Evolutionary conservation across 1,140 invertebrate species (phyloP).

Genomic region (Drosophila ironensis): DNA sequence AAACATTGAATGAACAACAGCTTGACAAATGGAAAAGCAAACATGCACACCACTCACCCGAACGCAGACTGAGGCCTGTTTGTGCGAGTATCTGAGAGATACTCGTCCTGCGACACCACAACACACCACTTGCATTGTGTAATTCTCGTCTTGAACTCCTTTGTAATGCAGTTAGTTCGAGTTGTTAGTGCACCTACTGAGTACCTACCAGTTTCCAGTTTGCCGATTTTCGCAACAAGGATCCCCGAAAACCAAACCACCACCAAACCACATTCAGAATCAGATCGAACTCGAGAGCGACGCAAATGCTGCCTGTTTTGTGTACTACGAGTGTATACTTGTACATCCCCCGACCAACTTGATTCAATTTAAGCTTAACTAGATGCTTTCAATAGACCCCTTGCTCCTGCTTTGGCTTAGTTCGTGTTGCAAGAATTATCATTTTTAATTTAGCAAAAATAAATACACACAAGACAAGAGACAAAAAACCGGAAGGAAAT

Average conservation of each 20-base stretch:
- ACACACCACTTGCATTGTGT: conserved; percentile 22
- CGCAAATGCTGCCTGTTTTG: neutral
- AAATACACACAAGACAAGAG: neutral
- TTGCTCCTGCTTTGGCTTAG: neutral
- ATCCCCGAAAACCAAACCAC: no score
- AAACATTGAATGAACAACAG: conserved; percentile 51
- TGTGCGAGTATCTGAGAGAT: conserved; percentile 1
- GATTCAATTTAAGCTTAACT: neutral
- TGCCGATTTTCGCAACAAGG: neutral
- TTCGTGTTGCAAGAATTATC: neutral
- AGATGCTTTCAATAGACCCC: neutral
- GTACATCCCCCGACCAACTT: neutral
- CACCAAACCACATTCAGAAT: no score
- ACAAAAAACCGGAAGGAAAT: neutral
- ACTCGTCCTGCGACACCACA: neutral
- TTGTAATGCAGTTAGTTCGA: conserved; percentile 44
- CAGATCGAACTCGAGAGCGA: neutral
- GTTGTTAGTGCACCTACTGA: conserved; percentile 39
- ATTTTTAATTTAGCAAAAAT: neutral
- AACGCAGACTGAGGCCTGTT: conserved; percentile 8
- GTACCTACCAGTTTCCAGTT: conserved; percentile 1
- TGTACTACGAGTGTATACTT: no score
- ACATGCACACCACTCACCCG: neutral
- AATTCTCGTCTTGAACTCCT: conserved; percentile 14
- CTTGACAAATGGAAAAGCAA: conserved; percentile 39